Conservation (phyloP, 1,140 invertebrate species). For the Melanaphis sacchari region DNA sequence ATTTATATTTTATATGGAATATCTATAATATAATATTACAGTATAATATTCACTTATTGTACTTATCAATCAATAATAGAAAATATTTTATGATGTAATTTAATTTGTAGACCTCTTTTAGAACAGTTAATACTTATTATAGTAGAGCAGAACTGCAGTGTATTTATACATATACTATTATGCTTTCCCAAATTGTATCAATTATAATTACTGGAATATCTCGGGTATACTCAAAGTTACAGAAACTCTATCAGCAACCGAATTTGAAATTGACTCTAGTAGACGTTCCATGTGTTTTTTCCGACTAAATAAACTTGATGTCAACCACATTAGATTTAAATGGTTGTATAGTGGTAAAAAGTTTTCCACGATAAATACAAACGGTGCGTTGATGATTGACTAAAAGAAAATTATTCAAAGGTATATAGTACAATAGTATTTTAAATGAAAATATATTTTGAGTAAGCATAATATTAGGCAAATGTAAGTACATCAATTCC, state of each 20-base stretch:
- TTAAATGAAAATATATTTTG: background rate
- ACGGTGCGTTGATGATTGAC: background rate
- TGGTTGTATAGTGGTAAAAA: background rate
- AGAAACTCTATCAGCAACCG: conserved; percentile 6
- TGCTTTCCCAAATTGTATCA: background rate
- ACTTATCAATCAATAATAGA: no score
- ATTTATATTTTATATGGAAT: no score
- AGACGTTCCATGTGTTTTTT: conserved; percentile 39
- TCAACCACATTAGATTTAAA: conserved; percentile 24
- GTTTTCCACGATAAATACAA: background rate
- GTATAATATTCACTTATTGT: no score
- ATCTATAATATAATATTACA: no score
- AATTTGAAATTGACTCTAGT: conserved; percentile 34
- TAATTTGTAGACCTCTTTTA: background rate
- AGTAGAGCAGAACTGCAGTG: background rate
- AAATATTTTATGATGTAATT: background rate
- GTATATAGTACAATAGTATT: background rate
- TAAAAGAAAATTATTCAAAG: background rate
- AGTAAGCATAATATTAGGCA: background rate
- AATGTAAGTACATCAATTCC: background rate
- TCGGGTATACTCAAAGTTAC: background rate
- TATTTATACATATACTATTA: background rate
- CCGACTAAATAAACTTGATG: background rate
- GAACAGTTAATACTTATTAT: background rate
- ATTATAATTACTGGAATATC: conserved; percentile 1